These are phyloP conservation scores for Sphaerophoria taeniata DNA, from an alignment of 2,888 invertebrate species.

Conservation along the genomic window DNA sequence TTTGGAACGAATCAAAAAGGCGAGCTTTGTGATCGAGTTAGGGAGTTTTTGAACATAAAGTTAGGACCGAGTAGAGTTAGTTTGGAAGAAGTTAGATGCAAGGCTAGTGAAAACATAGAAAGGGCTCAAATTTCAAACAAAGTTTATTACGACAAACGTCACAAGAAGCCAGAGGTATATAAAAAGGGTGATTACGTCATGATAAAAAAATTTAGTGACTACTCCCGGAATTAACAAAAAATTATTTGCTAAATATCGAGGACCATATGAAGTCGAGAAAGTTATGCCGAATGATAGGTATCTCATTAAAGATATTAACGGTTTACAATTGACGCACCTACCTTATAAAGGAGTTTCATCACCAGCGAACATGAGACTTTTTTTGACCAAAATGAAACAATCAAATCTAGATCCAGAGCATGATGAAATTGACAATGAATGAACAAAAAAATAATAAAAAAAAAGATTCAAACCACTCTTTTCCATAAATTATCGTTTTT, in stretches of 20 bases:
- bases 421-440: not conserved
- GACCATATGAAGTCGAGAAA: constrained; percentile 1
- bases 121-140: not conserved
- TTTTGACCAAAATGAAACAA: not conserved
- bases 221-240: constrained; percentile 8
- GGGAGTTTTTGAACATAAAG: constrained; percentile 45
- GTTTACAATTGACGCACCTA: not conserved
- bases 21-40: constrained; percentile 64
- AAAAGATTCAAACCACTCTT: not conserved
- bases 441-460: not conserved
- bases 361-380: constrained; percentile 6
- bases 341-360: constrained; percentile 3
- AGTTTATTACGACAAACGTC: constrained; percentile 12
- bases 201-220: not conserved
- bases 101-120: constrained; percentile 26
- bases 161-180: constrained; percentile 12
- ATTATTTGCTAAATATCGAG: constrained; percentile 4
- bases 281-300: constrained; percentile 11
- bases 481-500: no score
- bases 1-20: constrained; percentile 76
- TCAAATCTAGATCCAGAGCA: not conserved
- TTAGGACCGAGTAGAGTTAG: not conserved
- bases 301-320: not conserved
- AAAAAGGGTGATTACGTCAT: constrained; percentile 10
- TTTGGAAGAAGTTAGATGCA: constrained; percentile 1